Evolutionary conservation across 1,140 invertebrate species (phyloP).

Genomic region (Chrysoperla carnea): DNA sequence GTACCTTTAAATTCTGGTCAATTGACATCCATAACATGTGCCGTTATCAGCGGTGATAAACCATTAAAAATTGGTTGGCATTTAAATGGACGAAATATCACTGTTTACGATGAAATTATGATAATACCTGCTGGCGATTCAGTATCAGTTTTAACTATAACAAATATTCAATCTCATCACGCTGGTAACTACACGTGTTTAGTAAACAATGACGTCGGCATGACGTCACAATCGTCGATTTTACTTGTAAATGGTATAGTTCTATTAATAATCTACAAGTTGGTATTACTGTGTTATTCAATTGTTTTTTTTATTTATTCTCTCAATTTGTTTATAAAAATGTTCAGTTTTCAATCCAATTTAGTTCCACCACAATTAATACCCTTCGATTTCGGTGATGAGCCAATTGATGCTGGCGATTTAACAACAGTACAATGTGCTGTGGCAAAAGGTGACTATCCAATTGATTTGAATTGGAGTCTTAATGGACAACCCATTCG

Average conservation of each 20-base stretch:
- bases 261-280: too few relatives aligned
- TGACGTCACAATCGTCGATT: constrained; percentile 43
- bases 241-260: constrained; percentile 53
- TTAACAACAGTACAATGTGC: constrained; percentile 57
- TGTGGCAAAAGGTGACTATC: constrained; percentile 58
- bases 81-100: constrained; percentile 48
- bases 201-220: constrained; percentile 54
- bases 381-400: constrained; percentile 57
- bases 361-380: constrained; percentile 60
- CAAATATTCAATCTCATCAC: constrained; percentile 55
- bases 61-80: constrained; percentile 59
- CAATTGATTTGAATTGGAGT: constrained; percentile 56
- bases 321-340: too few relatives aligned
- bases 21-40: constrained; percentile 54
- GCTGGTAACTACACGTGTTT: constrained; percentile 66
- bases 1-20: constrained; percentile 65
- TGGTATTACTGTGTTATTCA: too few relatives aligned
- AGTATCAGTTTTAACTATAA: constrained; percentile 58
- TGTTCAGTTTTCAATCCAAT: constrained; percentile 4
- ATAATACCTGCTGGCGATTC: constrained; percentile 56
- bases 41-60: constrained; percentile 57
- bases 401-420: constrained; percentile 63
- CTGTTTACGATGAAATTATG: constrained; percentile 45
- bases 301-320: too few relatives aligned
- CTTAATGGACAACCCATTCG: constrained; percentile 49